Evolutionary conservation across 2,113 vertebrate genomes (phyloP).

Genomic region (Notothenia rossii): DNA sequence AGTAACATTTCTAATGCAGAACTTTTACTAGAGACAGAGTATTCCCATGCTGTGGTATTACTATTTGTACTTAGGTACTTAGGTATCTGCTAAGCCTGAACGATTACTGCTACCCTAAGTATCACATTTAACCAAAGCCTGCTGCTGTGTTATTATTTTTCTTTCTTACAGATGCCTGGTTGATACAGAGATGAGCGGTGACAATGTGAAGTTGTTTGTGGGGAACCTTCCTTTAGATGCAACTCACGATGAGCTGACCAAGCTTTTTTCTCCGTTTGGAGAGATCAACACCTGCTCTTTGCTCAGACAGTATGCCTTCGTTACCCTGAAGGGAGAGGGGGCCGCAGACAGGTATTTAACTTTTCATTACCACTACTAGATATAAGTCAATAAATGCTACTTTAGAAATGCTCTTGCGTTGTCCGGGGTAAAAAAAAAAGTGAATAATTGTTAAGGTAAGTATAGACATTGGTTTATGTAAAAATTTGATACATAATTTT

Average conservation of each 20-base stretch:
- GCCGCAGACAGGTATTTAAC: conserved; percentile 84
- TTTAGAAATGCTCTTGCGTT: no score
- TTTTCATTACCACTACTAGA: background rate
- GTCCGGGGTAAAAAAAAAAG: no score
- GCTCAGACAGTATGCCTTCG: conserved; percentile 95
- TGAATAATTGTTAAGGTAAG: no score
- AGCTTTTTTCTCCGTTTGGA: conserved; percentile 90
- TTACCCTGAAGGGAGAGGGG: conserved; percentile 91
- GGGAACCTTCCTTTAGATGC: conserved; percentile 94
- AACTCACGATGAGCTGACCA: conserved; percentile 90
- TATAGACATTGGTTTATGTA: no score
- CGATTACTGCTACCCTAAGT: no score
- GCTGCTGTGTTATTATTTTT: background rate
- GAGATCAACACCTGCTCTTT: conserved; percentile 92
- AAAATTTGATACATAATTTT: background rate
- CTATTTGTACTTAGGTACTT: no score
- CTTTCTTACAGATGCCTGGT: conserved; percentile 71
- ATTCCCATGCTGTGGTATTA: no score
- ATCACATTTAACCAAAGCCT: no score
- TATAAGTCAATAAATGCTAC: no score
- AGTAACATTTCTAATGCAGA: no score
- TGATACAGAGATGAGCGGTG: conserved; percentile 80
- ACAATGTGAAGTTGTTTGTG: conserved; percentile 92
- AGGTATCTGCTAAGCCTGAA: no score
- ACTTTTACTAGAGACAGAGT: no score